These are phyloP conservation scores for Orussus abietinus DNA, from an alignment of 1,140 invertebrate genomes.

Conservation along the genomic window DNA sequence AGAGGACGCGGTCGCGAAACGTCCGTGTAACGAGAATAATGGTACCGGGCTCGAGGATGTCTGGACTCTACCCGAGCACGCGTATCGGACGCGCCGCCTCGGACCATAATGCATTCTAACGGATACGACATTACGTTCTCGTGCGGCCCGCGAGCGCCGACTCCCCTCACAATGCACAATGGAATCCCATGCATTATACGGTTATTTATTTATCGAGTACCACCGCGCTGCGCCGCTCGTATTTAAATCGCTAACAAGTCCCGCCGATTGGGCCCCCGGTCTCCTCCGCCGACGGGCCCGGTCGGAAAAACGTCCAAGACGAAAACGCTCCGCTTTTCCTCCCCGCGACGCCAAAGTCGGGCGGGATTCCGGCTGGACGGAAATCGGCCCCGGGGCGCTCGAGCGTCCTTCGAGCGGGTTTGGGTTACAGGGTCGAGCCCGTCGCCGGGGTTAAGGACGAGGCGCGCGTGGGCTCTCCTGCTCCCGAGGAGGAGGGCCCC, in stretches of 20 bases:
- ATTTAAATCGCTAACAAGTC: slow-evolving; percentile 13
- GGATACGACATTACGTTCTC: slow-evolving; percentile 25
- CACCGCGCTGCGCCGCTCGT: slow-evolving; percentile 7
- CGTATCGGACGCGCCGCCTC: slow-evolving; percentile 16
- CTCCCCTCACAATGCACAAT: slow-evolving; percentile 38
- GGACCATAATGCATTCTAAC: slow-evolving; percentile 22
- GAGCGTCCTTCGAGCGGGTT: no score
- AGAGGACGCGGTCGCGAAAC: background rate
- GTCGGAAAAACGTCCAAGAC: background rate
- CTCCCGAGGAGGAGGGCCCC: background rate
- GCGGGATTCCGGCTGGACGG: no score
- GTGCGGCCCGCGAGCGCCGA: slow-evolving; percentile 4
- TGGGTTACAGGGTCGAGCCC: no score
- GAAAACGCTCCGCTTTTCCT: no score
- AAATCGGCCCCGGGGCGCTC: no score
- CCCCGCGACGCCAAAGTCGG: background rate
- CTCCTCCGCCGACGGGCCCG: background rate
- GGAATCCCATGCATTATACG: slow-evolving; percentile 30
- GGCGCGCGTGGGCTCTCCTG: background rate
- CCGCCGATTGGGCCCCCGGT: slow-evolving; percentile 3
- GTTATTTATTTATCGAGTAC: slow-evolving; percentile 36
- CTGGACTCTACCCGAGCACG: slow-evolving; percentile 40
- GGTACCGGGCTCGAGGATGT: background rate
- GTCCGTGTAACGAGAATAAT: slow-evolving; percentile 1
- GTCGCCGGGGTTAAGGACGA: no score